Base-by-base conservation (phyloP, 30 jellyfish, hydroid and myxozoan genomes). In the Turritopsis dohrnii region DNA sequence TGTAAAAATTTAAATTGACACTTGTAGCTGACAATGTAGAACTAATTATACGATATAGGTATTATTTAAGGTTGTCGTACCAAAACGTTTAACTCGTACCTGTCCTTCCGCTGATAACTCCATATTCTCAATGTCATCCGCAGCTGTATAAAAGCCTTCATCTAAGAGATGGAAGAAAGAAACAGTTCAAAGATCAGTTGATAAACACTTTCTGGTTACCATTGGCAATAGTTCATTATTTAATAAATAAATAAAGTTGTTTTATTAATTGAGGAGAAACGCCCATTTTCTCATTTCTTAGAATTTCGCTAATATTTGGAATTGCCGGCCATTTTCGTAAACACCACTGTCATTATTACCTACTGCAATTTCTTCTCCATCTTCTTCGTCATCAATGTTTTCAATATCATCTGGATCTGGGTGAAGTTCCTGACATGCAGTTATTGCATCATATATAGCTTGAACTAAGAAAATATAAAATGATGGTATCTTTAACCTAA, bases 71-170 rank as follows among this genome's bases (percentile, higher is more conserved):
- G n/a, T n/a, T n/a, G n/a, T n/a, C n/a, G n/a, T n/a, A n/a, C n/a
- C n/a, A n/a, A 41, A 41, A 41, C 13, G 13, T 41, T 41, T 41
- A 41, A 72, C 72, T 41, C 60, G 60, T 54, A 85, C 96, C 94
- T 83, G 91, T 28, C 96, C 96, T 81, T 89, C 96, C 74, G 79
- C 94, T 24, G 93, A 83, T 31, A 89, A 53, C 76, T 89, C 88
- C 53, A 89, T 65, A 66, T 80, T 80, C 28, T 80, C 87, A 16
- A 65, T 53, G 66, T 89, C 82, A 52, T 88, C 92, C 21, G 79
- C 87, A 26, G 87, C 54, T 26, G 87, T 80, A 26, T 52, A 80
- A 80, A 80, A 80, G 21, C 79, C 87, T 53, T 80, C 80, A n/a
- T 69, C 77, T 27, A n/a, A 23, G 9, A 69, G 28, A n/a, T 7